Conservation (phyloP, 1,140 invertebrate genomes). For the Drosophila repleta region DNA sequence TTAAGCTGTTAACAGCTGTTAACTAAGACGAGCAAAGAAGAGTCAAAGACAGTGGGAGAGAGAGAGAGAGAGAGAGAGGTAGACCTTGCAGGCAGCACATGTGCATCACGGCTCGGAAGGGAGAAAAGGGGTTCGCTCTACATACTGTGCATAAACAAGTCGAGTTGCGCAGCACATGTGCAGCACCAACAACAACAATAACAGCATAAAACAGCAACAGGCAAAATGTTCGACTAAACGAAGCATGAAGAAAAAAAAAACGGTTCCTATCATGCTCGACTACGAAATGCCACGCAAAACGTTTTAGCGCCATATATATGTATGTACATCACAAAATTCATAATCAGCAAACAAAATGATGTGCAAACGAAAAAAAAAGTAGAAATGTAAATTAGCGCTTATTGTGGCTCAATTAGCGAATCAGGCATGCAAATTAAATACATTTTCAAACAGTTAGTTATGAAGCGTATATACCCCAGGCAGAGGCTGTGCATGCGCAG, state of each 20-base stretch:
- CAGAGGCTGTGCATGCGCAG: not conserved
- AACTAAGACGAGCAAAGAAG: constrained; percentile 26
- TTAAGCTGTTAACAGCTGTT: constrained; percentile 27
- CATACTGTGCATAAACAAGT: constrained; percentile 21
- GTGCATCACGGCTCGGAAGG: constrained; percentile 2
- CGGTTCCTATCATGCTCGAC: constrained; percentile 22
- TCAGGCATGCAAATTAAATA: constrained; percentile 2
- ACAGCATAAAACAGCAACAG: constrained; percentile 15
- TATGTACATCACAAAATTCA: not conserved
- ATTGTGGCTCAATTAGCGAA: not conserved
- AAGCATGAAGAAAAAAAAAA: constrained; percentile 56
- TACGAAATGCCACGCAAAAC: constrained; percentile 9
- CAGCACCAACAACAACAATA: constrained; percentile 6
- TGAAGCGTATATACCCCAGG: constrained; percentile 10
- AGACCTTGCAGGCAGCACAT: constrained; percentile 16
- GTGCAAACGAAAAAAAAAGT: not conserved
- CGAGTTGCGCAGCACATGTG: constrained; percentile 25
- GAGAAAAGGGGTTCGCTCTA: constrained; percentile 13
- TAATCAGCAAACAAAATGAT: not conserved
- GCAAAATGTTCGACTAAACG: constrained; percentile 64
- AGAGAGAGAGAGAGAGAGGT: too few relatives aligned
- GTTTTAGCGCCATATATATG: not conserved
- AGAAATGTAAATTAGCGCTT: not conserved
- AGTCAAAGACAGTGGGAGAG: not conserved
- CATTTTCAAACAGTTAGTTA: not conserved